Evolutionary conservation across 2,888 invertebrate genomes (phyloP).

Genomic region (Drosophila nigritarsus): DNA sequence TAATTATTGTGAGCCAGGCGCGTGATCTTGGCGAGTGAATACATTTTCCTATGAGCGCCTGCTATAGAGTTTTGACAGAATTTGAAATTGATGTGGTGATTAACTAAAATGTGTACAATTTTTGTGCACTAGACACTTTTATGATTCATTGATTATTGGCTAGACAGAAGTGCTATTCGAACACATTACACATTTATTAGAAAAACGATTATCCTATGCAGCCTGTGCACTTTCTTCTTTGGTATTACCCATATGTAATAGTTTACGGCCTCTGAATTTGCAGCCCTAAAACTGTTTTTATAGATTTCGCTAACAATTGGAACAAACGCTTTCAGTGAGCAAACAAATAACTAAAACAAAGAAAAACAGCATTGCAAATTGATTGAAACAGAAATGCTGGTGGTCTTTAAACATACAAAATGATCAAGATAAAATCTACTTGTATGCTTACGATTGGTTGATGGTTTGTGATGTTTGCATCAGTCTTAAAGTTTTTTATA

Average conservation of each 20-base stretch:
- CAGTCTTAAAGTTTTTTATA: conserved; percentile 35
- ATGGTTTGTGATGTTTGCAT: conserved; percentile 15
- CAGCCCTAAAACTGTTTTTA: conserved; percentile 4
- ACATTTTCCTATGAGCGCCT: conserved; percentile 36
- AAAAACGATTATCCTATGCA: not conserved
- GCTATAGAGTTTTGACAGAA: not conserved
- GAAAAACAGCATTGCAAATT: conserved; percentile 35
- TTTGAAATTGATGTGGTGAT: not conserved
- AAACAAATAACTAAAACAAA: conserved; percentile 39
- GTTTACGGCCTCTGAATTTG: conserved; percentile 5
- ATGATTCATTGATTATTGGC: not conserved
- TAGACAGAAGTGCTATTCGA: not conserved
- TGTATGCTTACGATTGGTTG: conserved; percentile 60
- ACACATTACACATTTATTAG: not conserved
- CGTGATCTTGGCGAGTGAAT: conserved; percentile 55
- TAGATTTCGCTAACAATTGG: conserved; percentile 25
- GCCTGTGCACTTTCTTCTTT: conserved; percentile 1
- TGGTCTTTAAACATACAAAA: conserved; percentile 51
- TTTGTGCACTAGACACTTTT: not conserved
- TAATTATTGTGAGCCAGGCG: conserved; percentile 76
- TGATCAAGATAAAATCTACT: conserved; percentile 64
- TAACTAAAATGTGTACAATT: not conserved
- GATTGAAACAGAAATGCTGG: conserved; percentile 40
- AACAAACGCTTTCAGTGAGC: conserved; percentile 37
- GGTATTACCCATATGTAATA: not conserved